Conservation (phyloP, 2,888 invertebrate species). For the Nycteola revayana region DNA sequence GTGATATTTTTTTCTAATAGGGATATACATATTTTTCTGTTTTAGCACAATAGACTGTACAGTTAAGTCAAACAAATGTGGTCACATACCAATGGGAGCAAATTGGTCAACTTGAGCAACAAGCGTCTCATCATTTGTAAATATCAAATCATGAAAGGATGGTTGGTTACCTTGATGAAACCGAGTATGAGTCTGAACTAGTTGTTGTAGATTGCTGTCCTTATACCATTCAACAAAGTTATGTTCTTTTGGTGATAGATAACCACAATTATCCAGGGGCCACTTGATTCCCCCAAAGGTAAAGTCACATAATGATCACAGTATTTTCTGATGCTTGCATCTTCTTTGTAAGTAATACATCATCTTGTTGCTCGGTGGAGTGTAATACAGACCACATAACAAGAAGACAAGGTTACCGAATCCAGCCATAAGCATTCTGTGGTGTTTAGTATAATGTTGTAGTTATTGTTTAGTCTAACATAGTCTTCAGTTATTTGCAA, state of each 20-base stretch:
- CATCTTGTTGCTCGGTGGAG: neutral
- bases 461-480: too few relatives aligned
- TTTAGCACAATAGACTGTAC: neutral
- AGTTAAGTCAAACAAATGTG: neutral
- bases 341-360: neutral
- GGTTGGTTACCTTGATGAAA: conserved; percentile 3
- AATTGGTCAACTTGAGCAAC: conserved; percentile 1
- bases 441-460: too few relatives aligned
- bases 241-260: neutral
- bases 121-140: conserved; percentile 5
- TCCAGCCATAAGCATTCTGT: too few relatives aligned
- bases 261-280: neutral
- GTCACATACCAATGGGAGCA: conserved; percentile 5
- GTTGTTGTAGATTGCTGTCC: conserved; percentile 1
- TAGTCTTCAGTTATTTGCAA: too few relatives aligned
- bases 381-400: conserved; percentile 1
- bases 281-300: conserved; percentile 1
- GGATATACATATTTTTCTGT: neutral
- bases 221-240: conserved; percentile 1
- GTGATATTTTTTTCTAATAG: neutral
- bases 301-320: neutral
- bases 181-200: conserved; percentile 2
- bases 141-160: conserved; percentile 1
- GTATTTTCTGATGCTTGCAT: neutral
- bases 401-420: too few relatives aligned